Evolutionary conservation across 2,113 vertebrate genomes (phyloP), one percentile per base, ranked within the genome.

Genomic region (Ochotona curzoniae): DNA sequence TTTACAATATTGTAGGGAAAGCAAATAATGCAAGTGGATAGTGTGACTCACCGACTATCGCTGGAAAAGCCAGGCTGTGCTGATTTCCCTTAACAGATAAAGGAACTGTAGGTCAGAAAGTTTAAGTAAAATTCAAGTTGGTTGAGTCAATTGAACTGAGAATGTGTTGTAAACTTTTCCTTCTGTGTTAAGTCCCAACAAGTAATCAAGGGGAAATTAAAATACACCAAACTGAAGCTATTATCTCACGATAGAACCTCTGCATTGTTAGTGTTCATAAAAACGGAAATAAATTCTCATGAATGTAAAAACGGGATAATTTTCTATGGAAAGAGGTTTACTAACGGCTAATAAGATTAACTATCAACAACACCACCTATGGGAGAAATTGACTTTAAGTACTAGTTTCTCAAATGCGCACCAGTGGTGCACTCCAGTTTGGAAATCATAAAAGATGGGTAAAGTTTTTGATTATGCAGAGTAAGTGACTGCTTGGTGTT

Each of bases 211-310:
- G 14, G 7, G 12, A 79, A 8, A 87, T 4, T 49, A 51, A 70
- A 90, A 74, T 28, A 64, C 6, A 51, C 83, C 49, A 81, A 92
- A 83, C 49, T 70, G 12, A 92, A 79, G 21, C 76, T 73, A 63
- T 79, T 63, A 76, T 20, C 17, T 63, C 2, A 20, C n/a, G n/a
- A 76, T 49, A 69, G 20, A 44, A 66, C 54, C 51, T 95, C 47
- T 80, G 67, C 87, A 67, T 93, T 75, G 15, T 73, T 88, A 79
- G 13, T 63, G 76, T 86, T 81, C 89, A 73, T 81, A 81, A 30
- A 93, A 91, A 84, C 35, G 66, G 92, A 44, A 73, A 18, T 70
- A 80, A 87, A 89, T 83, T 93, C 30, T 76, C 67, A 35, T 6
- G 38, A 87, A 79, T 54, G 35, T 83, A 60, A 89, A 92, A 86